Evolutionary conservation across 2,797 vertebrate genomes (phyloP), one percentile per base, ranked within the genome.

Genomic region (Danio tinwini): DNA sequence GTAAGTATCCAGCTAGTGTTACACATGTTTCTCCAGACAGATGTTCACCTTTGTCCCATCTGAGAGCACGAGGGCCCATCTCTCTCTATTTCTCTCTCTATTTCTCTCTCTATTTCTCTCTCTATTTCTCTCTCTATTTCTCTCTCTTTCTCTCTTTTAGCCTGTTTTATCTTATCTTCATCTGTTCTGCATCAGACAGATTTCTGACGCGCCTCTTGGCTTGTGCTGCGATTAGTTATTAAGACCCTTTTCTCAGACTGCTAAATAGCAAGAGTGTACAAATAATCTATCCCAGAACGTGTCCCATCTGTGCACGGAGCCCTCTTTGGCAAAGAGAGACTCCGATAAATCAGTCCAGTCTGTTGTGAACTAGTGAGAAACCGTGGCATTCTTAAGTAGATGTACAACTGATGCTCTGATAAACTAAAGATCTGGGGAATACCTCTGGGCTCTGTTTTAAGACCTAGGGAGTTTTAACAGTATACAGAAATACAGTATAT

Each of bases 281-380:
- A 73, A 83, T 81, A 80, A 71, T 87, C 52, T 1, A 19, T 72
- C 21, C 12, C 5, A 7, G 61, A 80, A 80, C n/a, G 40, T 6
- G 71, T 78, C 81, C 44, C 64, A 72, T 86, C 81, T 80, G 86
- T 49, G 47, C 82, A 80, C 13, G 7, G 65, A 73, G 68, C 45
- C 67, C 83, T 83, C 61, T 65, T 76, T 67, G 58, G 63, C 78
- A 67, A 37, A 70, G 76, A 17, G 5, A 75, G 74, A 62, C 19
- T 44, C 47, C 56, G 58, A 74, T 76, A 77, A 83, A 83, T 83
- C 79, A 75, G 61, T 3, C 49, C 63, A 61, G 81, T 6, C 52
- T 76, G 79, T 70, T 76, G 79, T 70, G 76, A 80, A 58, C 67
- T 72, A 59, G 68, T 76, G 83, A 70, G 75, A 82, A 72, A 73